Evolutionary conservation across 2,888 invertebrate species (phyloP), one percentile per base, ranked within the genome.

Genomic region (Eulithis testata): DNA sequence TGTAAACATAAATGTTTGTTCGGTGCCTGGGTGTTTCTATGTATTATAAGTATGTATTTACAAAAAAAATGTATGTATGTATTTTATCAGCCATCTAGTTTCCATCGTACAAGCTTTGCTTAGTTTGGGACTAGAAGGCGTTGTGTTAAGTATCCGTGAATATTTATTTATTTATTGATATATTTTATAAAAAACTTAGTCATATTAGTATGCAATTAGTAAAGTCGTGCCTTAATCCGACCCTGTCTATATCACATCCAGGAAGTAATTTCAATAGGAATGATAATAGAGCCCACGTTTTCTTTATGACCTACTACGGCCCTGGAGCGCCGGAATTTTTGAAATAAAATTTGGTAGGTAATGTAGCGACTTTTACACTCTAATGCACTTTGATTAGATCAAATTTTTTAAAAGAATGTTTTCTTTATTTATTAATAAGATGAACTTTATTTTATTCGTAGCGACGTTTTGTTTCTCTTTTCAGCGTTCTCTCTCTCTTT

Each of bases 231-330:
- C 54, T 55, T 0, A 54, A 37, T 59, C 60, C 66, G 14, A 12
- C 58, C 44, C 66, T 58, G 61, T 5, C 40, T 21, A 36, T 51
- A 51, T 45, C 54, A 54, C 50, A 55, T 40, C n/a, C 31, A 31
- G 50, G 53, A 53, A 8, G 49, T 53, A 40, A 58, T 49, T 58
- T 58, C 49, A 58, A 45, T 45, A 51, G 60, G 61, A 57, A 66
- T 62, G 56, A 57, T 40, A 60, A 44, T 61, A 12, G n/a, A 47
- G 49, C 37, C 31, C 50, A 36, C 14, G 57, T 60, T 57, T 60
- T 62, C 58, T 54, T 62, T 58, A 61, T 54, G 44, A 50, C 58
- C 53, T 54, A 43, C 45, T 61, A 27, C 55, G 45, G 43, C 54
- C 8, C 57, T 50, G 44, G 43, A 49, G n/a, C 12, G 47, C 12